Evolutionary conservation across 2,888 invertebrate species (phyloP).

Genomic region (Melieria crassipennis): DNA sequence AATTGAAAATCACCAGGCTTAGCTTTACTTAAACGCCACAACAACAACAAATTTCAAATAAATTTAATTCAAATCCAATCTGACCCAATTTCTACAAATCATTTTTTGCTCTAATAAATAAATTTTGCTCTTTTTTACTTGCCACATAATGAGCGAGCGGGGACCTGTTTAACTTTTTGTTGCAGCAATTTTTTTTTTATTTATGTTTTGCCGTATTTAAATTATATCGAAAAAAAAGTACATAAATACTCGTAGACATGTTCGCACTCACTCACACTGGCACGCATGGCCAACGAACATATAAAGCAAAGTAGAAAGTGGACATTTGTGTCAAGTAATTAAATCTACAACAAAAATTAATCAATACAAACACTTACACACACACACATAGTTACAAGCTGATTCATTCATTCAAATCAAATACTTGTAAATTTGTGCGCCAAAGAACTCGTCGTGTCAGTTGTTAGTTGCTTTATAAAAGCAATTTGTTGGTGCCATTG

Average conservation of each 20-base stretch:
- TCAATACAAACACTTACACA: background rate
- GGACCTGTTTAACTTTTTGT: background rate
- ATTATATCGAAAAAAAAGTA: background rate
- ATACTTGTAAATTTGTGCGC: background rate
- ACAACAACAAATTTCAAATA: background rate
- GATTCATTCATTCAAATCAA: background rate
- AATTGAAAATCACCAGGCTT: no score
- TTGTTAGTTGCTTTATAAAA: no score
- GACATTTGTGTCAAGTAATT: conserved; percentile 18
- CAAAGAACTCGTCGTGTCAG: no score
- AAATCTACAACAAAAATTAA: conserved; percentile 1
- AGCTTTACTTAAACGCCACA: no score
- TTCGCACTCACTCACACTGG: background rate
- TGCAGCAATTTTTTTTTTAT: background rate
- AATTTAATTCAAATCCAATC: background rate
- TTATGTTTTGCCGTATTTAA: background rate
- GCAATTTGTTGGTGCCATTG: no score
- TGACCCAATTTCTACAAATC: background rate
- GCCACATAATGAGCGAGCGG: background rate
- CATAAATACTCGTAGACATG: no score
- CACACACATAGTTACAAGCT: background rate
- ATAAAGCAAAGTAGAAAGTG: conserved; percentile 23
- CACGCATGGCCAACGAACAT: background rate
- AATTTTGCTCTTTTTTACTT: no score
- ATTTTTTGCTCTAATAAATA: background rate